phyloP scores from a whole-genome alignment of 1,140 invertebrate genomes.

The Portunus trituberculatus region DNA sequence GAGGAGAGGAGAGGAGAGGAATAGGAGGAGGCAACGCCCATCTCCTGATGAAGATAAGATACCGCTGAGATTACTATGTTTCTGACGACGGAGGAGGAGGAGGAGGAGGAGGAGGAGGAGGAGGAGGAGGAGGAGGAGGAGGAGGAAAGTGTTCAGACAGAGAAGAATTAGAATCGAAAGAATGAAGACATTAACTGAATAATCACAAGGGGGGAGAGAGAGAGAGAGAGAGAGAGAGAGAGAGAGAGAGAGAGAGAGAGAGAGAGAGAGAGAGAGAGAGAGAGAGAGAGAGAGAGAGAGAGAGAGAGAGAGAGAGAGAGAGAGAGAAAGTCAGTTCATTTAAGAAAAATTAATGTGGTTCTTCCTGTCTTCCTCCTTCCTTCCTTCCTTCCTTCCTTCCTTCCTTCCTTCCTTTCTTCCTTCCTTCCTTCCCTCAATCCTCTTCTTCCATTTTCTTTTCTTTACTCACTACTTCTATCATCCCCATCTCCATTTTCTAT shows the following conservation, averaged over 20 bases:
- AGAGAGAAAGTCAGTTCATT: not conserved
- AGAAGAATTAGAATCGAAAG: not conserved
- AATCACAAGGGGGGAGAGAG: not conserved
- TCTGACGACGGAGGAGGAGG: not conserved
- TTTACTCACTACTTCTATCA: too few relatives aligned
- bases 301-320: not conserved
- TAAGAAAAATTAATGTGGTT: not conserved
- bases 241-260: too few relatives aligned
- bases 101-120: constrained; percentile 16
- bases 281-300: too few relatives aligned
- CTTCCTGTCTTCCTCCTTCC: not conserved
- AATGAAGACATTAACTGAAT: not conserved
- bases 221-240: too few relatives aligned
- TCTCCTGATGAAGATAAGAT: not conserved
- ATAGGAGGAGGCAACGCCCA: not conserved
- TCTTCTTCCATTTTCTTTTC: too few relatives aligned
- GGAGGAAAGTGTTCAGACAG: not conserved
- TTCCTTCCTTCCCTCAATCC: too few relatives aligned
- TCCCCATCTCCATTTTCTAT: too few relatives aligned
- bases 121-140: not conserved
- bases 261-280: too few relatives aligned
- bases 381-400: too few relatives aligned
- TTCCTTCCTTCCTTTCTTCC: too few relatives aligned
- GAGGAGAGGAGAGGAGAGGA: not conserved
- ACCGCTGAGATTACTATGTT: not conserved